These are phyloP conservation scores for Lytechinus variegatus DNA, from an alignment of 35 echinoderm and acorn worm genomes.

Conservation along the genomic window DNA sequence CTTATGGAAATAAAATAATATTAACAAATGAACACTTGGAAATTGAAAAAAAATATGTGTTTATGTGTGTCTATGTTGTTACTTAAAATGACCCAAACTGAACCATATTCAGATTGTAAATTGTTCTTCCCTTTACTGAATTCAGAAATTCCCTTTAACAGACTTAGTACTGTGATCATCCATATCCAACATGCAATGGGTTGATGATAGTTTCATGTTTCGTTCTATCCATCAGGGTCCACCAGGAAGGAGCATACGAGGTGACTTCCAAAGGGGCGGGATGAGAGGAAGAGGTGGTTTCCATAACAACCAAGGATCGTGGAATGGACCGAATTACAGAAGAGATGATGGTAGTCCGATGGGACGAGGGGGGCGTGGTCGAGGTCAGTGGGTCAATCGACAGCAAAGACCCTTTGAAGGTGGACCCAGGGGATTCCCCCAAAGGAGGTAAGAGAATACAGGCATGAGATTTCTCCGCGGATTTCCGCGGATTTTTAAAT, in stretches of 20 bases:
- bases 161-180: too few species aligned
- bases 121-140: too few species aligned
- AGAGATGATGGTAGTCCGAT: conserved; percentile 68
- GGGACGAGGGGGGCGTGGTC: conserved; percentile 40
- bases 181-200: too few species aligned
- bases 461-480: too few species aligned
- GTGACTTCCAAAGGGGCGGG: conserved; percentile 54
- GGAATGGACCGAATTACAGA: conserved; percentile 78
- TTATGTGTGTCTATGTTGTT: too few species aligned
- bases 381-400: conserved; percentile 66
- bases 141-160: too few species aligned
- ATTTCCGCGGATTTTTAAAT: too few species aligned
- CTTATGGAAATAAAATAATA: too few species aligned
- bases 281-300: conserved; percentile 74
- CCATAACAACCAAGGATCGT: conserved; percentile 51
- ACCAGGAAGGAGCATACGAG: conserved; percentile 62
- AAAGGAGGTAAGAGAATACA: conserved; percentile 57
- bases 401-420: conserved; percentile 58
- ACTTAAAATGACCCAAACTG: too few species aligned
- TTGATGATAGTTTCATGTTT: background rate
- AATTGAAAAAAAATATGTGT: too few species aligned
- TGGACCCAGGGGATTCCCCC: conserved; percentile 59
- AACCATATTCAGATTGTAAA: too few species aligned
- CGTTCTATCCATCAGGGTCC: conserved; percentile 57
- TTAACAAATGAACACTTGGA: too few species aligned